Conservation (phyloP, 64 coral and sea anemone genomes). For the Exaiptasia diaphana region DNA sequence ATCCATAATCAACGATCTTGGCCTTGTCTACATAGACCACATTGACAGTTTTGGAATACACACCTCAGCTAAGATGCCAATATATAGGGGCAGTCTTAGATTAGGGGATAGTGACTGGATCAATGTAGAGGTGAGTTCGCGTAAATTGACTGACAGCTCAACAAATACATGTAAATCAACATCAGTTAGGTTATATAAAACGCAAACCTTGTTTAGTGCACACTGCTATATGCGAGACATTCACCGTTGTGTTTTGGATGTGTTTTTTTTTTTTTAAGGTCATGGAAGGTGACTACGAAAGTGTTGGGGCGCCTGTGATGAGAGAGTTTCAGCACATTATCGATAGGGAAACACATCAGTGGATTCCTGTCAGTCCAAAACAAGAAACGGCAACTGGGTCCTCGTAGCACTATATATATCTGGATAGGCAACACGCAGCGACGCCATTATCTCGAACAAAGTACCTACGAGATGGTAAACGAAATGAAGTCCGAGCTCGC, state of each 20-base stretch:
- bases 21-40: background rate
- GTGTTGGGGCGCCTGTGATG: constrained; percentile 50
- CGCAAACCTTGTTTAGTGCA: background rate
- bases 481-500: too few species aligned
- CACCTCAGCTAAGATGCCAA: background rate
- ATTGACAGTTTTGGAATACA: constrained; percentile 59
- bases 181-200: background rate
- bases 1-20: constrained; percentile 3
- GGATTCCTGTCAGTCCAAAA: too few species aligned
- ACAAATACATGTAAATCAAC: background rate
- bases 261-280: constrained; percentile 20
- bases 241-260: background rate
- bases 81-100: constrained; percentile 36
- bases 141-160: background rate
- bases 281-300: constrained; percentile 40
- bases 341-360: constrained; percentile 18
- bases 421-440: too few species aligned
- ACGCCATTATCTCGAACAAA: too few species aligned
- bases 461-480: too few species aligned
- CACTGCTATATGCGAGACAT: background rate
- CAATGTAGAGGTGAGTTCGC: constrained; percentile 51
- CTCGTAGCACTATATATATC: too few species aligned
- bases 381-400: too few species aligned
- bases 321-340: constrained; percentile 65
- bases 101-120: constrained; percentile 45